Evolutionary conservation across 2,797 vertebrate genomes (phyloP).

Genomic region (Fistularia commersonii): DNA sequence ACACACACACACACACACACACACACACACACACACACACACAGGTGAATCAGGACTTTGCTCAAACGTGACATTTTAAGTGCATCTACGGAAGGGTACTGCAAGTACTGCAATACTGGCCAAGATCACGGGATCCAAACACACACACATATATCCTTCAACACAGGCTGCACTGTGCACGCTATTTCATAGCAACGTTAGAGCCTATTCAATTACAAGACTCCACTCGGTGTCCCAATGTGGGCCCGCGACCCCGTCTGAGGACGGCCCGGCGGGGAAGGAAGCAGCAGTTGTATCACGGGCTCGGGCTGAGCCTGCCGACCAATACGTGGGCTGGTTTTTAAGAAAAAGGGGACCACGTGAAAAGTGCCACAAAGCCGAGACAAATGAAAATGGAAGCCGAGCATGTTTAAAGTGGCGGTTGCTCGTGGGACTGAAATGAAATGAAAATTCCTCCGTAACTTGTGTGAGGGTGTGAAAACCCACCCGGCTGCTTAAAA

Average conservation of each 20-base stretch:
- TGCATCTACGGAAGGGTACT: constrained; percentile 16
- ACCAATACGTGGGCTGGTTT: too few species aligned
- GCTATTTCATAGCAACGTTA: too few species aligned
- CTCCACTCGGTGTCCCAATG: too few species aligned
- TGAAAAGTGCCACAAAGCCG: too few species aligned
- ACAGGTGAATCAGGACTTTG: constrained; percentile 7
- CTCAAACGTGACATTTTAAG: constrained; percentile 21
- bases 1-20: neutral
- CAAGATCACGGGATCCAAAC: constrained; percentile 2
- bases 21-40: constrained; percentile 6
- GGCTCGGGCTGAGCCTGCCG: too few species aligned
- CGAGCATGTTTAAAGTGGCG: constrained; percentile 11
- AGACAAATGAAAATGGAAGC: too few species aligned
- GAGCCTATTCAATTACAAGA: too few species aligned
- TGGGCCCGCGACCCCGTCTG: too few species aligned
- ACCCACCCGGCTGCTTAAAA: constrained; percentile 34
- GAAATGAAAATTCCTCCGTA: neutral
- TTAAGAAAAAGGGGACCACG: too few species aligned
- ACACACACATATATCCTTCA: neutral
- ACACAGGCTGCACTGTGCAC: too few species aligned
- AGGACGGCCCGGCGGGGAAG: too few species aligned
- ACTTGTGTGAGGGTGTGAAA: constrained; percentile 19
- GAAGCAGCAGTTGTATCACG: too few species aligned
- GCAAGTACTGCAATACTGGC: constrained; percentile 14
- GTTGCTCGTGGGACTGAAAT: constrained; percentile 3